Base-by-base conservation (phyloP, 2,888 invertebrate species). In the Oscheius sp. region DNA sequence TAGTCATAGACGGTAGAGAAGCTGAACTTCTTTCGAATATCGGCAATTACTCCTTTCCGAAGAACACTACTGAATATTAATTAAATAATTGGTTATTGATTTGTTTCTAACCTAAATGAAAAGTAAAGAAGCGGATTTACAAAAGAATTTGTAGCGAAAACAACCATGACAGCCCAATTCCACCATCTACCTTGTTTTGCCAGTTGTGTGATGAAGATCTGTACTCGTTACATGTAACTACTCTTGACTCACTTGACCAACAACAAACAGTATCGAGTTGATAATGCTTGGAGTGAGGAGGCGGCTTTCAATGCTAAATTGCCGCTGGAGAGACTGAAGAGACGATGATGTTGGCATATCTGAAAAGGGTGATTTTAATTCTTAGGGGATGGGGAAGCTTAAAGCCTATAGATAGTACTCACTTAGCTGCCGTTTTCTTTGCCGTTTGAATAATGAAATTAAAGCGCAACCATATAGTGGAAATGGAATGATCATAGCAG, bases 111-210 rank as follows among this genome's bases (percentile, higher is more conserved):
- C 77, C 77, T 77, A 67, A 81, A 81, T 62, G 70, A 78, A 20
- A 80, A 38, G 45, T 80, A 81, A 1, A 81, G 68, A 8, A 81
- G 61, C 8, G 81, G 81, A 64, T 81, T 81, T 20, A 79, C 80
- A 44, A 80, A 78, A 0, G 81, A 81, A 63, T 80, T 80, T 6
- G 78, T 74, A 22, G 80, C 77, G 47, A 81, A 80, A 20, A 81
- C 78, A 5, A 78, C 78, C 81, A 81, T 80, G 32, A 81, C 80
- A 8, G 78, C 74, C 81, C 81, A 81, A 45, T 74, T 77, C 72
- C 80, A 77, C 81, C 81, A 81, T 62, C 77, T 73, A 47, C 81
- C 80, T 51, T 80, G 78, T 57, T 78, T 74, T 1, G 80, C 78
- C 57, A 75, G 75, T 44, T 78, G 74, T 1, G 80, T 71, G 33